phyloP scores from a whole-genome alignment of 2,113 vertebrate genomes.

The Dromas ardeola region DNA sequence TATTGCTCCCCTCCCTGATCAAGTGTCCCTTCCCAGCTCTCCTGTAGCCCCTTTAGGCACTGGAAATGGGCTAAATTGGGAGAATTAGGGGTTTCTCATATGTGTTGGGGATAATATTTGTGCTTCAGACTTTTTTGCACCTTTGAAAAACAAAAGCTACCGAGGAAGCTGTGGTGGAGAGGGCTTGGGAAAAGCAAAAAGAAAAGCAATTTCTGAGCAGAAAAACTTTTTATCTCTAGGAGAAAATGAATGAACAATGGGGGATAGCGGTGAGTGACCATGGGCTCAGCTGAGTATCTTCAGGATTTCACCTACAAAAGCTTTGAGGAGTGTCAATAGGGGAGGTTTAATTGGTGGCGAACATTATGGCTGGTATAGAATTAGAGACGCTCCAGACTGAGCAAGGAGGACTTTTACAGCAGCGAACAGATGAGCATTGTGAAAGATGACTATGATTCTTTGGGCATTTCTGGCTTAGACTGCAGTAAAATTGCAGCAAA shows the following conservation, averaged over 20 bases:
- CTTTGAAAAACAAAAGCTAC: neutral
- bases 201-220: neutral
- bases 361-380: neutral
- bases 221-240: neutral
- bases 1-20: neutral
- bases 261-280: neutral
- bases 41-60: too few species aligned
- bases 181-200: neutral
- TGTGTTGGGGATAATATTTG: neutral
- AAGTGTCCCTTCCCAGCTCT: too few species aligned
- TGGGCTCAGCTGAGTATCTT: neutral
- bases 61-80: neutral
- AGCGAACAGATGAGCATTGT: neutral
- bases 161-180: neutral
- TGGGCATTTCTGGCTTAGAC: constrained; percentile 20
- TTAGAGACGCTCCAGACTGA: neutral
- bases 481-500: constrained; percentile 15
- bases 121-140: neutral
- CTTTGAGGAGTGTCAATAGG: neutral
- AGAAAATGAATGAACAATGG: neutral
- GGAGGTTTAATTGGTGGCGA: neutral
- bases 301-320: neutral
- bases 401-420: neutral
- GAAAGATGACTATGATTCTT: constrained; percentile 13
- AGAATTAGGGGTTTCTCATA: fast-evolving